Conservation (phyloP, 2,113 vertebrate species). For the Chionodraco myersi region DNA sequence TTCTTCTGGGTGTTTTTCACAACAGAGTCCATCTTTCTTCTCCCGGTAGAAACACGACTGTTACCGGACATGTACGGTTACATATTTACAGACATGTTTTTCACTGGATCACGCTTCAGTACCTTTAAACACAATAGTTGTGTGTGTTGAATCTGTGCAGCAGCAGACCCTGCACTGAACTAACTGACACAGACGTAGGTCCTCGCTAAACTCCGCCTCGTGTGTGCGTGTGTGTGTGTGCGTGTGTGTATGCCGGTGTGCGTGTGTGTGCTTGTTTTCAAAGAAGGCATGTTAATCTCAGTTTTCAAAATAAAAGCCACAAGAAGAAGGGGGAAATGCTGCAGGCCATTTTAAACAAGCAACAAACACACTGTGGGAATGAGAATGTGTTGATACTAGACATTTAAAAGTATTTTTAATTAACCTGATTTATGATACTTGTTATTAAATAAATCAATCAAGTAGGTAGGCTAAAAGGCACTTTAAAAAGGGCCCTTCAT, state of each 20-base stretch:
- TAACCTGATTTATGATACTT: background rate
- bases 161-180: background rate
- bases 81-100: slow-evolving; percentile 54
- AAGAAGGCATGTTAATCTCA: background rate
- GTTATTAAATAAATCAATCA: slow-evolving; percentile 1
- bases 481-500: no score
- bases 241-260: slow-evolving; percentile 6
- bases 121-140: background rate
- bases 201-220: slow-evolving; percentile 62
- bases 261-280: background rate
- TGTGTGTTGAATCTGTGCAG: background rate
- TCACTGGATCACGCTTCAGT: slow-evolving; percentile 5
- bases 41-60: slow-evolving; percentile 26
- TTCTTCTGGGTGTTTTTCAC: slow-evolving; percentile 46
- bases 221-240: slow-evolving; percentile 20
- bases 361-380: no score
- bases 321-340: background rate
- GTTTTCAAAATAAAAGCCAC: slow-evolving; percentile 62
- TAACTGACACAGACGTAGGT: background rate
- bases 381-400: background rate
- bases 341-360: background rate
- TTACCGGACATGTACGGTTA: slow-evolving; percentile 25
- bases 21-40: slow-evolving; percentile 65
- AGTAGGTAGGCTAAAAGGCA: no score
- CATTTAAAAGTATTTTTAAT: background rate